phyloP scores from a whole-genome alignment of 2,797 vertebrate genomes.

The Avahi laniger region DNA sequence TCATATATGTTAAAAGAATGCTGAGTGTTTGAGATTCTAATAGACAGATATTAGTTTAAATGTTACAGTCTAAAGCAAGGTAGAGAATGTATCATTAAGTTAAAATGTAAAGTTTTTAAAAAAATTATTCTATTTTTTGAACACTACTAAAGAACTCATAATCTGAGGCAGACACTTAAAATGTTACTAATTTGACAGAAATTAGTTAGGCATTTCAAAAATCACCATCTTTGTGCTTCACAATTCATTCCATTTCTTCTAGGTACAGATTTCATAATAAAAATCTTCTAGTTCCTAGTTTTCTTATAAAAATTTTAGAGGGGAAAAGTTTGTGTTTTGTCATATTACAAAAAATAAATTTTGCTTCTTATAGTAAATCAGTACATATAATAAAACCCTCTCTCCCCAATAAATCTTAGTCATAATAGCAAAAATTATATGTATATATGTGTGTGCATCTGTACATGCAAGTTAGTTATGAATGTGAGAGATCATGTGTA shows the following conservation, averaged over 20 bases:
- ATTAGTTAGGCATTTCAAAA: background rate
- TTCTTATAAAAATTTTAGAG: background rate
- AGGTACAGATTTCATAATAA: background rate
- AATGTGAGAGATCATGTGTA: background rate
- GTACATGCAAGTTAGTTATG: background rate
- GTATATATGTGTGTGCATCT: background rate
- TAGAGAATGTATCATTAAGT: background rate
- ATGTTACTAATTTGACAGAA: background rate
- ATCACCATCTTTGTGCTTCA: background rate
- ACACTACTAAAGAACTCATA: background rate
- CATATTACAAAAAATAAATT: background rate
- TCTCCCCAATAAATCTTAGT: background rate
- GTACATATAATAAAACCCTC: background rate
- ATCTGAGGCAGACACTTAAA: background rate
- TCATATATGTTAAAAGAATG: background rate
- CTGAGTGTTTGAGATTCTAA: background rate
- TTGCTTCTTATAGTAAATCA: background rate
- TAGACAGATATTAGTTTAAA: background rate
- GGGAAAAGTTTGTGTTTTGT: background rate
- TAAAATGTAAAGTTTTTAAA: background rate
- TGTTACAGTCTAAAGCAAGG: background rate
- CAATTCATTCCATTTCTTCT: background rate
- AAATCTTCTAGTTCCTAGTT: background rate
- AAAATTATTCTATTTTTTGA: background rate
- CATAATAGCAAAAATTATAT: background rate